phyloP scores from a whole-genome alignment of 2,888 invertebrate genomes.

The Leptinotarsa juncta region DNA sequence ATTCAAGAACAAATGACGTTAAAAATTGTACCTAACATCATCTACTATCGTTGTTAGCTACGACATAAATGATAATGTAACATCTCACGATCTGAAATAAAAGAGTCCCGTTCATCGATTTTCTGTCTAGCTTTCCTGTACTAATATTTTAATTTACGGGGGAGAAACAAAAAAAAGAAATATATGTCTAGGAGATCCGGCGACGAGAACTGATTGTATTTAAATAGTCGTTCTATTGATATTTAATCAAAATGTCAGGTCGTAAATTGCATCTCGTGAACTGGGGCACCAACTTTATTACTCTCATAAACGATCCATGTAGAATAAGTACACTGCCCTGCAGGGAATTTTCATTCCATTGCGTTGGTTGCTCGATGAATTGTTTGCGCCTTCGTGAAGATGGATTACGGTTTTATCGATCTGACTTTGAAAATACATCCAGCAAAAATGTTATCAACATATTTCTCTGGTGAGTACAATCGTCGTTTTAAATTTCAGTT shows the following conservation, averaged over 20 bases:
- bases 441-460: too few relatives aligned
- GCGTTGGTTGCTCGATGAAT: neutral
- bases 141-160: neutral
- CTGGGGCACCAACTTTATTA: conserved; percentile 25
- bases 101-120: neutral
- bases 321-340: conserved; percentile 2
- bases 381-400: too few relatives aligned
- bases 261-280: conserved; percentile 24
- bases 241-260: conserved; percentile 29
- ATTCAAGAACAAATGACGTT: too few relatives aligned
- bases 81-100: neutral
- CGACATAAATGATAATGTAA: neutral
- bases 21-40: too few relatives aligned
- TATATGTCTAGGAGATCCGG: conserved; percentile 20
- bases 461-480: too few relatives aligned
- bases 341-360: neutral
- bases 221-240: conserved; percentile 23
- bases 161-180: conserved; percentile 11
- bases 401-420: too few relatives aligned
- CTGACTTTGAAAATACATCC: too few relatives aligned
- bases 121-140: neutral
- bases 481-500: too few relatives aligned
- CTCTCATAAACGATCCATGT: conserved; percentile 15
- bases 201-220: conserved; percentile 22
- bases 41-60: too few relatives aligned